Evolutionary conservation across 2,113 vertebrate genomes (phyloP).

Genomic region (Thermophis baileyi): DNA sequence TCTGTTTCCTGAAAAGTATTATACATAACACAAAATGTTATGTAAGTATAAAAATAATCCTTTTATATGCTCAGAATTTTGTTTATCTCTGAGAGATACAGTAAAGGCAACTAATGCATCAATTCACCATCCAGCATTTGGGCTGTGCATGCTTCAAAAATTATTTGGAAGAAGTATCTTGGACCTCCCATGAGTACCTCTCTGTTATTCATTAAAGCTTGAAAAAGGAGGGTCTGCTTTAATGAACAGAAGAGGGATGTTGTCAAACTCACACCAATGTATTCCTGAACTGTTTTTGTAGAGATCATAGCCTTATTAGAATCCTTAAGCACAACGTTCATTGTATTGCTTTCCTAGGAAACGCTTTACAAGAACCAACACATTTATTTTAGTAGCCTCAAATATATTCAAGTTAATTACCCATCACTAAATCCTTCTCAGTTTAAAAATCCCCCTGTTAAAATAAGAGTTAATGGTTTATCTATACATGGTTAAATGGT

Average conservation of each 20-base stretch:
- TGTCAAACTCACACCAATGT: background rate
- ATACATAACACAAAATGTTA: background rate
- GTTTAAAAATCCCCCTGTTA: background rate
- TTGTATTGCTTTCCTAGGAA: conserved; percentile 11
- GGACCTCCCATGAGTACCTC: background rate
- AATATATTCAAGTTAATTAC: background rate
- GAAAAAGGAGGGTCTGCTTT: background rate
- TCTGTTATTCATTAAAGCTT: background rate
- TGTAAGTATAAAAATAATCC: conserved; percentile 16
- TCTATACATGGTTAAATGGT: background rate
- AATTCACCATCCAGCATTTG: background rate
- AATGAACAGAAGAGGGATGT: background rate
- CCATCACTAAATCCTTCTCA: background rate
- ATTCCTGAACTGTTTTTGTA: background rate
- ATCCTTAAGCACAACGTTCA: background rate
- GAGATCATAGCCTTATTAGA: background rate
- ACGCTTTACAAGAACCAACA: background rate
- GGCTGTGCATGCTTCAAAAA: background rate
- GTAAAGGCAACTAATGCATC: conserved; percentile 10
- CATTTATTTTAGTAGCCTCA: background rate
- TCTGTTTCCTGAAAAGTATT: conserved; percentile 17
- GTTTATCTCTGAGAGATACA: conserved; percentile 14
- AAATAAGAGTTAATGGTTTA: background rate
- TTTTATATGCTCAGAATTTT: conserved; percentile 14
- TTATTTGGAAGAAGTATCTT: background rate